Conservation (phyloP, 2,113 vertebrate genomes). For the Salvelinus fontinalis region DNA sequence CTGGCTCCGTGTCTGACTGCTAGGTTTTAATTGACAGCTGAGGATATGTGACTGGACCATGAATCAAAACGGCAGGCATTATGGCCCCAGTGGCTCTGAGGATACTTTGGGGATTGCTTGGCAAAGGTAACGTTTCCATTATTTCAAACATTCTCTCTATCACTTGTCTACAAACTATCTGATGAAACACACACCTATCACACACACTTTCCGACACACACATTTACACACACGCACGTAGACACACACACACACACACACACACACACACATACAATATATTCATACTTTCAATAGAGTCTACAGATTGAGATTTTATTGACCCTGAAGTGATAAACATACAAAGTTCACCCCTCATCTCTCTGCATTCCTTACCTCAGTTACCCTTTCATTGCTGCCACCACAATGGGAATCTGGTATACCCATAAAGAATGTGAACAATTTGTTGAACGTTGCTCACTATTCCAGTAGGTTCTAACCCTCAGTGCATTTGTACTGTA, state of each 20-base stretch:
- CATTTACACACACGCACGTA: not conserved
- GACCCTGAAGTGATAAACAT: no score
- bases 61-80: conserved; percentile 99
- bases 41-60: conserved; percentile 99
- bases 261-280: no score
- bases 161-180: not conserved
- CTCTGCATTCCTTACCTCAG: no score
- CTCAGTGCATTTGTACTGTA: no score
- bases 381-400: no score
- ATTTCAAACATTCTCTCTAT: conserved; percentile 82
- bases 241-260: not conserved
- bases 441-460: no score
- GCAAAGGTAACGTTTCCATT: conserved; percentile 99
- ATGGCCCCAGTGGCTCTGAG: conserved; percentile 99
- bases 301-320: no score
- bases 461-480: no score
- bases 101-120: conserved; percentile 99
- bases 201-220: not conserved
- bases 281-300: no score
- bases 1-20: conserved; percentile 97
- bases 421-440: no score
- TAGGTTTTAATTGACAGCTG: conserved; percentile 99
- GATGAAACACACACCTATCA: conserved; percentile 4
- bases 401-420: no score
- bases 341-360: no score